These are phyloP conservation scores for Ophioninae sp. DNA, from an alignment of 2,888 invertebrate species.

Conservation along the genomic window DNA sequence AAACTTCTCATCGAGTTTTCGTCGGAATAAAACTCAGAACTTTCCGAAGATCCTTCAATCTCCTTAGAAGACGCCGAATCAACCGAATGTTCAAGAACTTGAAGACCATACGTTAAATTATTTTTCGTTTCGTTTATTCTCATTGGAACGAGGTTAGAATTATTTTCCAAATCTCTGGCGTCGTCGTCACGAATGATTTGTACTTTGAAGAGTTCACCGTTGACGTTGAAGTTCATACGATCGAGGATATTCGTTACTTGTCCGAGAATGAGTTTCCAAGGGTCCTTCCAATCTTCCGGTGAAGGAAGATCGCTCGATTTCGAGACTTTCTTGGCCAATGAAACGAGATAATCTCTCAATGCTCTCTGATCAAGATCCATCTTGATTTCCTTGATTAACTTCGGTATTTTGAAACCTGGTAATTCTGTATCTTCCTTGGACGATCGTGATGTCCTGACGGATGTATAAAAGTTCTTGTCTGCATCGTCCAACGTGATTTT, in stretches of 20 bases:
- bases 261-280: slow-evolving; percentile 40
- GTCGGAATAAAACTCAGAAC: neutral
- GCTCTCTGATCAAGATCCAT: slow-evolving; percentile 47
- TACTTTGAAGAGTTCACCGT: slow-evolving; percentile 41
- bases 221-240: slow-evolving; percentile 43
- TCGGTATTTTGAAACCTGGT: slow-evolving; percentile 33
- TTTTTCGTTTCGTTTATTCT: neutral
- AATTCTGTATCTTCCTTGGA: slow-evolving; percentile 16
- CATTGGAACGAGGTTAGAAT: neutral
- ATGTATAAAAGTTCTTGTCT: slow-evolving; percentile 14
- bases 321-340: slow-evolving; percentile 17
- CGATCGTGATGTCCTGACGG: slow-evolving; percentile 49
- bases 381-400: slow-evolving; percentile 50
- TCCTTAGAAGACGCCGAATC: neutral
- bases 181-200: slow-evolving; percentile 10
- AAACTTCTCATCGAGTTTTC: neutral
- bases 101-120: neutral
- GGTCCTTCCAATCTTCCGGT: slow-evolving; percentile 38
- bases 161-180: neutral
- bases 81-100: neutral
- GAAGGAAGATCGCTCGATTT: neutral
- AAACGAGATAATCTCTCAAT: slow-evolving; percentile 46
- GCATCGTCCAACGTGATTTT: neutral
- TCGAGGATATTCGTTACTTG: slow-evolving; percentile 42
- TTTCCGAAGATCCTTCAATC: neutral